Percentiles rank a stretch among this genome's conserved stretches.
Evolutionary conservation across 1,140 invertebrate species (phyloP).

Genomic region (Drosophila bocki): DNA sequence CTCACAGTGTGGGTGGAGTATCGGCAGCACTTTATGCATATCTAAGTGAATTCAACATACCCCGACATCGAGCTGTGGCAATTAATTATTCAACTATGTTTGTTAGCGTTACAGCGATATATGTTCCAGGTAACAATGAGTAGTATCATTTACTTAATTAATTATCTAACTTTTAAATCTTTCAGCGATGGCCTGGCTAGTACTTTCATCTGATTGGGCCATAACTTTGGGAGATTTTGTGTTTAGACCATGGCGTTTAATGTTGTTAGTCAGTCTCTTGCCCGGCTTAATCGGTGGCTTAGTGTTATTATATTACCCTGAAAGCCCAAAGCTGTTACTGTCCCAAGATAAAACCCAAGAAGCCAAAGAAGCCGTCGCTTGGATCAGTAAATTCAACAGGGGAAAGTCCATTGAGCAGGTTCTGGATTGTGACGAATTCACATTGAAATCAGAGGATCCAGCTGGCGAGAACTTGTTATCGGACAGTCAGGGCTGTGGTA

Average conservation of each 20-base stretch:
- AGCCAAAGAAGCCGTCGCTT: slow-evolving; percentile 85
- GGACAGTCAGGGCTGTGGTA: slow-evolving; percentile 51
- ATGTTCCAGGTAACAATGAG: slow-evolving; percentile 68
- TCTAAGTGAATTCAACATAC: slow-evolving; percentile 86
- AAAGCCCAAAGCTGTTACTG: slow-evolving; percentile 89
- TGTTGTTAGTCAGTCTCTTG: slow-evolving; percentile 87
- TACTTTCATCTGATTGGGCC: slow-evolving; percentile 68
- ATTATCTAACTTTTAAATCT: background rate
- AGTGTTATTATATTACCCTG: slow-evolving; percentile 87
- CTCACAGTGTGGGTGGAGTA: slow-evolving; percentile 85
- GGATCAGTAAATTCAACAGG: slow-evolving; percentile 86
- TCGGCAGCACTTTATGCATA: slow-evolving; percentile 87
- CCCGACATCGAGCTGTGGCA: slow-evolving; percentile 81
- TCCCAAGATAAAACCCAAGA: slow-evolving; percentile 85
- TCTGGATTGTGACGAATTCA: slow-evolving; percentile 47
- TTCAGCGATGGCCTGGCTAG: slow-evolving; percentile 65
- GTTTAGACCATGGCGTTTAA: slow-evolving; percentile 88
- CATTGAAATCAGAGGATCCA: slow-evolving; percentile 56
- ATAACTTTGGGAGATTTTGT: slow-evolving; percentile 53
- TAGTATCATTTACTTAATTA: background rate
- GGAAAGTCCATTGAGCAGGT: slow-evolving; percentile 76
- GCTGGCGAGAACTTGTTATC: slow-evolving; percentile 55
- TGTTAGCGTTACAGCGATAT: slow-evolving; percentile 74
- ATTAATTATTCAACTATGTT: slow-evolving; percentile 83
- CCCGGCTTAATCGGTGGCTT: slow-evolving; percentile 87